Evolutionary conservation across 1,140 invertebrate species (phyloP), one percentile per base, ranked within the genome.

Genomic region (Drosophila trapezifrons): DNA sequence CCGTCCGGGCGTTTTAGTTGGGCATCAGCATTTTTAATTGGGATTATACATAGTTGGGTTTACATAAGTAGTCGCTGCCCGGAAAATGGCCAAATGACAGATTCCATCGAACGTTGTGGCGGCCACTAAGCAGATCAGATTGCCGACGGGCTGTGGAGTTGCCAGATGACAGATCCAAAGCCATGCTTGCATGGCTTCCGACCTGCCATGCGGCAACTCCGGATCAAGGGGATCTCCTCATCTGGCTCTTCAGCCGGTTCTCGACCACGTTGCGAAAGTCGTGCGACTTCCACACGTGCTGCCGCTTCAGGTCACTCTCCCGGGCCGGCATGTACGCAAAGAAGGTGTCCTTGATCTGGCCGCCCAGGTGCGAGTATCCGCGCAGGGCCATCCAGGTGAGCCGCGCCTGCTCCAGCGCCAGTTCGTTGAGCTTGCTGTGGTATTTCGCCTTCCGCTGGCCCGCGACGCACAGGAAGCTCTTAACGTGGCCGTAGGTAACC

Each of bases 311-410:
- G 40, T 91, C 83, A 1, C 13, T 13, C 32, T 72, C 52, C 8
- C 55, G 71, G 5, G 78, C 51, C 1, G 91, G 91, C 83, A 92
- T 77, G 54, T 92, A 92, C 2, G 91, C 75, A 15, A 83, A 92
- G 25, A 75, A 90, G 2, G 80, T 80, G 15, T 78, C 59, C n/a
- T 40, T 59, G 13, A 76, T 18, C 8, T 43, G 42, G 43, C 67
- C 51, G 9, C 38, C 52, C 20, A 80, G 22, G 25, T 58, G 17
- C 4, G 75, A 73, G 60, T 62, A 87, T n/a, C 80, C 78, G 4
- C 72, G 73, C 51, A 92, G 45, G 0, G 76, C 76, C 15, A 89
- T 3, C 84, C 84, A 89, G 13, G 70, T 52, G 12, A 65, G 58
- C 2, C 84, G 73, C 3, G 77, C 46, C 7, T 80, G 51, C 20